These are phyloP conservation scores for Lydus trimaculatus DNA, from an alignment of 2,888 invertebrate genomes.

Conservation along the genomic window DNA sequence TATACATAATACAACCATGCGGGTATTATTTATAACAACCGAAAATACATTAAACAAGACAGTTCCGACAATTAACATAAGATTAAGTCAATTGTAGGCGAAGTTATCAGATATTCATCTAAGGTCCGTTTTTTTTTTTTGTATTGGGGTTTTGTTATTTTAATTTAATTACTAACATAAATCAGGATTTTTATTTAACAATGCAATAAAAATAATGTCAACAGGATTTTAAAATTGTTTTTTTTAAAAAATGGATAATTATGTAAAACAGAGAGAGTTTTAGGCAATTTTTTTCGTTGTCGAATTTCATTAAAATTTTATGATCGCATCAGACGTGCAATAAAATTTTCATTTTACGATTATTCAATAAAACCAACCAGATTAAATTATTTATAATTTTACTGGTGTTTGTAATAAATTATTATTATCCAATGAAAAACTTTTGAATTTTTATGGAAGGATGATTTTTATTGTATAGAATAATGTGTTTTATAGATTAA, in stretches of 20 bases:
- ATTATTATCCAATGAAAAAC: not conserved
- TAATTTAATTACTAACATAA: constrained; percentile 10
- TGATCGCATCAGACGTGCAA: constrained; percentile 22
- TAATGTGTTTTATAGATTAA: not conserved
- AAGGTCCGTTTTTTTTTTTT: not conserved
- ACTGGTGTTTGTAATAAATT: constrained; percentile 26
- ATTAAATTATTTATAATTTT: constrained; percentile 30
- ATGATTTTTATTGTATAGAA: not conserved
- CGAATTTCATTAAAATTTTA: constrained; percentile 26
- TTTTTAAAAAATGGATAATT: constrained; percentile 1
- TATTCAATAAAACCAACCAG: constrained; percentile 26
- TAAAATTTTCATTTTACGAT: constrained; percentile 27
- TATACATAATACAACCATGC: constrained; percentile 13
- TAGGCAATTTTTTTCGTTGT: not conserved
- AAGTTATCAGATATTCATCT: not conserved
- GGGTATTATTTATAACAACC: constrained; percentile 17
- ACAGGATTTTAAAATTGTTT: constrained; percentile 4
- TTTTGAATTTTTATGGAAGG: not conserved
- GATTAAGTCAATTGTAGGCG: constrained; percentile 8
- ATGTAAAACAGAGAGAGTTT: not conserved
- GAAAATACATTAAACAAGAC: constrained; percentile 2
- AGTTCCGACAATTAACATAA: constrained; percentile 14
- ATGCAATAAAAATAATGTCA: not conserved
- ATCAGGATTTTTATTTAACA: not conserved
- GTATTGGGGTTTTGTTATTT: no score